phyloP scores from a whole-genome alignment of 2,888 invertebrate species.

The Charanyca ferruginea region DNA sequence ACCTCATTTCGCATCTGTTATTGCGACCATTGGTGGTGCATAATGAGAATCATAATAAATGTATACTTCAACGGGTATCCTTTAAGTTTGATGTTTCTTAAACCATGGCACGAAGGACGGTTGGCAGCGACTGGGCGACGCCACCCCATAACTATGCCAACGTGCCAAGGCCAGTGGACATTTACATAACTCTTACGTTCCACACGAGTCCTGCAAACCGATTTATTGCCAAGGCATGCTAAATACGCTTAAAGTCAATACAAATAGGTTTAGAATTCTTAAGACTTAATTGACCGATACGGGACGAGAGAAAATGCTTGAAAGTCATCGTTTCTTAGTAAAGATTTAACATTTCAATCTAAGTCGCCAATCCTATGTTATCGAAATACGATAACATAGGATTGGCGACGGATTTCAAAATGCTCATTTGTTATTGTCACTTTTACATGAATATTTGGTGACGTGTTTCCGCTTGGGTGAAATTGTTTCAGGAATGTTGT shows the following conservation, averaged over 20 bases:
- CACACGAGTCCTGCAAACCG: constrained; percentile 56
- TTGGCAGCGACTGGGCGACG: constrained; percentile 58
- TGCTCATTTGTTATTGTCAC: constrained; percentile 26
- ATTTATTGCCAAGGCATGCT: constrained; percentile 61
- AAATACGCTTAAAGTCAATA: constrained; percentile 43
- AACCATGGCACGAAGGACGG: constrained; percentile 57
- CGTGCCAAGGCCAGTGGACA: constrained; percentile 78
- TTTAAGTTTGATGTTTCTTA: constrained; percentile 40
- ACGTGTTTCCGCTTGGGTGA: constrained; percentile 26
- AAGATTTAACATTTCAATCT: constrained; percentile 10
- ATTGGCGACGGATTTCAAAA: constrained; percentile 27
- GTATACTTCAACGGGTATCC: constrained; percentile 35
- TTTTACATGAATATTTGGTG: constrained; percentile 18
- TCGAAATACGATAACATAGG: constrained; percentile 20
- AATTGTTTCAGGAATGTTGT: constrained; percentile 19
- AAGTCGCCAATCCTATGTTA: too few species aligned
- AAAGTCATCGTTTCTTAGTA: constrained; percentile 4
- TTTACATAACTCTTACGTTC: constrained; percentile 77
- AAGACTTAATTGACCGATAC: constrained; percentile 25
- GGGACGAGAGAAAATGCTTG: constrained; percentile 3
- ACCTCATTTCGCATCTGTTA: constrained; percentile 57
- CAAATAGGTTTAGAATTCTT: constrained; percentile 29
- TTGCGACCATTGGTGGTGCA: constrained; percentile 38
- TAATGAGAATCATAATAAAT: constrained; percentile 35
- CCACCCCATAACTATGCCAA: constrained; percentile 74